Evolutionary conservation across 2,113 vertebrate genomes (phyloP).

Genomic region (Albula glossodonta): DNA sequence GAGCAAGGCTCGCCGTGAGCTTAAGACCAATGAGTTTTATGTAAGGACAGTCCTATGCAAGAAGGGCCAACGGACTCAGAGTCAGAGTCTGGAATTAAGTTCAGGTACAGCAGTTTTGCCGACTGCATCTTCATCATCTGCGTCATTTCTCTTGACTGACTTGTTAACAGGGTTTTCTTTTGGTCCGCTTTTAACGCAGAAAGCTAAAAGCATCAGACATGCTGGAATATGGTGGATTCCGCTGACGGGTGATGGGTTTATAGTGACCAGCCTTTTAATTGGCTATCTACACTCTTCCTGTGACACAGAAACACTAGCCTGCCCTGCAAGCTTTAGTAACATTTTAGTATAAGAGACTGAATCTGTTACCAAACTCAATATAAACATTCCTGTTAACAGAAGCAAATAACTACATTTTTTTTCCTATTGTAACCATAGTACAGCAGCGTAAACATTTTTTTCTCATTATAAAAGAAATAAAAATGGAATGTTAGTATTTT

Average conservation of each 20-base stretch:
- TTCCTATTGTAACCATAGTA: slow-evolving; percentile 34
- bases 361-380: not conserved
- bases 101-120: not conserved
- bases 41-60: not conserved
- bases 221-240: not conserved
- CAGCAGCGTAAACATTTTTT: slow-evolving; percentile 54
- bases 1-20: not conserved
- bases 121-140: not conserved
- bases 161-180: not conserved
- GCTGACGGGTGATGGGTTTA: slow-evolving; percentile 33
- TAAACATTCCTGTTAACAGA: slow-evolving; percentile 38
- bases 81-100: not conserved
- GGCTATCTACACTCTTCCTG: slow-evolving; percentile 36
- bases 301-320: slow-evolving; percentile 49
- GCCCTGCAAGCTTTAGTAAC: slow-evolving; percentile 67
- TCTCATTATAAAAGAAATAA: not conserved
- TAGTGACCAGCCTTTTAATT: slow-evolving; percentile 39
- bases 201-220: not conserved
- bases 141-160: not conserved
- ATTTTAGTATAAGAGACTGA: slow-evolving; percentile 41
- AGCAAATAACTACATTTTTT: slow-evolving; percentile 34
- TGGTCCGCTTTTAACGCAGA: not conserved
- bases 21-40: not conserved
- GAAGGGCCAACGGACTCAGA: not conserved
- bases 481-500: slow-evolving; percentile 29